Conservation (phyloP, 2,888 invertebrate genomes). For the Drosophila leonis region DNA sequence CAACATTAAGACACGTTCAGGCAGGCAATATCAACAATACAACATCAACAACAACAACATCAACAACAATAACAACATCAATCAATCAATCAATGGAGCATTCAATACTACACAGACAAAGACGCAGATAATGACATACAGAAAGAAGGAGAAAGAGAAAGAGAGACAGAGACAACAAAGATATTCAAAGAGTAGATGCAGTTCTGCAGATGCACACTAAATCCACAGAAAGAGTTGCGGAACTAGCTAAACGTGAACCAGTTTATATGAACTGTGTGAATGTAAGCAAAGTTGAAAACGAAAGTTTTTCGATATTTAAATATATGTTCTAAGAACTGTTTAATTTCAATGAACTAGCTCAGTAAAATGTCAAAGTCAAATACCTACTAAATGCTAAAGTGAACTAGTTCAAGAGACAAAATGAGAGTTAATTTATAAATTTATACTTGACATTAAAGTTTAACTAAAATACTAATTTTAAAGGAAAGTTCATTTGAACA, state of each 20-base stretch:
- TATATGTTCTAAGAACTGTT: too few species aligned
- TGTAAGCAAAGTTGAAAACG: not conserved
- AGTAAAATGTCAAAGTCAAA: not conserved
- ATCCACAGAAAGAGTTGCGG: not conserved
- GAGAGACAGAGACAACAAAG: conserved; percentile 21
- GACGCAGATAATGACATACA: conserved; percentile 11
- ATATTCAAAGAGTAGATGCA: conserved; percentile 14
- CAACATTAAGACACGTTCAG: conserved; percentile 3
- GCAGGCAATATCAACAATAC: conserved; percentile 25
- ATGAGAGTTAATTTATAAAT: not conserved
- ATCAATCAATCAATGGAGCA: conserved; percentile 25
- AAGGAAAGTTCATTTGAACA: not conserved
- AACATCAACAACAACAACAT: conserved; percentile 17
- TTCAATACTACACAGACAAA: conserved; percentile 18
- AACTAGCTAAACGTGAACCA: not conserved
- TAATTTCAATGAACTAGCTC: not conserved
- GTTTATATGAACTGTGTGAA: not conserved
- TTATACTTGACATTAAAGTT: not conserved
- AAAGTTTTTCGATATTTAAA: not conserved
- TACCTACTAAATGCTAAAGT: not conserved
- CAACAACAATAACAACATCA: conserved; percentile 13
- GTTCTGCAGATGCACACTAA: conserved; percentile 23
- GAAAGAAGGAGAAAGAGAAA: conserved; percentile 1
- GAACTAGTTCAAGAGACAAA: not conserved
- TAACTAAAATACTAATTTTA: not conserved